Evolutionary conservation across 2,888 invertebrate species (phyloP).

Genomic region (Ptychoptera contaminata): DNA sequence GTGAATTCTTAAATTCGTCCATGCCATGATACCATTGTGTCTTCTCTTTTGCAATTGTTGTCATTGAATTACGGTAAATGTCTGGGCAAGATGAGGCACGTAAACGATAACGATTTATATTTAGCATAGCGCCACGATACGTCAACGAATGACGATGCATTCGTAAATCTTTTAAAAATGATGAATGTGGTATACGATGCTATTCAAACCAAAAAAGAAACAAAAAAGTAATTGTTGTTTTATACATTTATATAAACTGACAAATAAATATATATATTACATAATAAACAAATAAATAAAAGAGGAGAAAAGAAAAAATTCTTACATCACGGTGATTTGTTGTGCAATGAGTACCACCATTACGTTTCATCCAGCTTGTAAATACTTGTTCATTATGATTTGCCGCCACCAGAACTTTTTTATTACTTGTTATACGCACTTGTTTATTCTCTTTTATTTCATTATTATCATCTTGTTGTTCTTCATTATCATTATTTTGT

Average conservation of each 20-base stretch:
- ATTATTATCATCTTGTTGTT: neutral
- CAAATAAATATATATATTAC: neutral
- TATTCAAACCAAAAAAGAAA: conserved; percentile 4
- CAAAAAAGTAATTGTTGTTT: neutral
- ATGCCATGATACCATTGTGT: conserved; percentile 57
- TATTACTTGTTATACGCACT: conserved; percentile 5
- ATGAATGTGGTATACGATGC: conserved; percentile 16
- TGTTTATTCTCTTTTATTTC: conserved; percentile 4
- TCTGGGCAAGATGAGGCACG: conserved; percentile 82
- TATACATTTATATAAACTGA: neutral
- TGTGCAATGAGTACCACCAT: conserved; percentile 1
- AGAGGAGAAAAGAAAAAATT: neutral
- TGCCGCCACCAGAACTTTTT: conserved; percentile 1
- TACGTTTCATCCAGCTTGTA: conserved; percentile 9
- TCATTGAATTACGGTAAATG: conserved; percentile 74
- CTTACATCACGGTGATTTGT: conserved; percentile 7
- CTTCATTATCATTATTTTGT: neutral
- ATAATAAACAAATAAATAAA: neutral
- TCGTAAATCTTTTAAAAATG: conserved; percentile 55
- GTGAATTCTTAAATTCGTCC: conserved; percentile 62
- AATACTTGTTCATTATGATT: conserved; percentile 11
- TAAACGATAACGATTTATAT: conserved; percentile 63
- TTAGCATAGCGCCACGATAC: conserved; percentile 72
- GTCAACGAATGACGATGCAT: conserved; percentile 65
- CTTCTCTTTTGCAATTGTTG: conserved; percentile 60